phyloP scores from a whole-genome alignment of 2,888 invertebrate genomes.

The Halictus ligatus region DNA sequence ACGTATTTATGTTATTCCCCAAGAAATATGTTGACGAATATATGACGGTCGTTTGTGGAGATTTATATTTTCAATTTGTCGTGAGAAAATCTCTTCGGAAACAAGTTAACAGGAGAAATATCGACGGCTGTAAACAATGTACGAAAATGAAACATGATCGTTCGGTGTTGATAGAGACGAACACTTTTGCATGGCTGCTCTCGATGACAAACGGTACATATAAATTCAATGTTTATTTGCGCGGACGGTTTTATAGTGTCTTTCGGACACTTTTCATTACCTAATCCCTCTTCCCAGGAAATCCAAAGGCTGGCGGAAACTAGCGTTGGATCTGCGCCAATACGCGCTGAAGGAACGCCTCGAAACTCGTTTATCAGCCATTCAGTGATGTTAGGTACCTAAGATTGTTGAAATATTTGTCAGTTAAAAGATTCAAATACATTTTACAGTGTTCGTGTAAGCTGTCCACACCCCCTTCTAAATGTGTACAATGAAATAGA shows the following conservation, averaged over 20 bases:
- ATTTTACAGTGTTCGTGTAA: too few species aligned
- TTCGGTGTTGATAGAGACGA: not conserved
- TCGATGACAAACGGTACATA: not conserved
- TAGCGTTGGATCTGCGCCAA: slow-evolving; percentile 91
- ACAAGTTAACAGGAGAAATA: not conserved
- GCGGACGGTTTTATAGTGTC: not conserved
- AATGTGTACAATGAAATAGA: too few species aligned
- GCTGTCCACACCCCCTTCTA: not conserved
- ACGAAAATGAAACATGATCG: not conserved
- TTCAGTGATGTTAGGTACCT: slow-evolving; percentile 86
- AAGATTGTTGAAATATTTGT: not conserved
- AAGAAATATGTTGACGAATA: too few species aligned
- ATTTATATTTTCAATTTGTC: too few species aligned
- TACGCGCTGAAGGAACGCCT: slow-evolving; percentile 85
- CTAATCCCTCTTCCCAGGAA: slow-evolving; percentile 86
- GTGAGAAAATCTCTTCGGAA: too few species aligned
- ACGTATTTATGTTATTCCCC: too few species aligned
- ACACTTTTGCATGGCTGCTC: not conserved
- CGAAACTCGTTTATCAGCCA: slow-evolving; percentile 87
- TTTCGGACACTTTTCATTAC: slow-evolving; percentile 62
- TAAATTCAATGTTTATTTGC: slow-evolving; percentile 5
- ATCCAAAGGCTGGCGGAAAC: slow-evolving; percentile 90
- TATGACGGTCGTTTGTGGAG: too few species aligned
- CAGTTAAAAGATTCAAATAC: not conserved
- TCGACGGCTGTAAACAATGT: not conserved